Evolutionary conservation across 2,113 vertebrate genomes (phyloP).

Genomic region (Hydropotes inermis): DNA sequence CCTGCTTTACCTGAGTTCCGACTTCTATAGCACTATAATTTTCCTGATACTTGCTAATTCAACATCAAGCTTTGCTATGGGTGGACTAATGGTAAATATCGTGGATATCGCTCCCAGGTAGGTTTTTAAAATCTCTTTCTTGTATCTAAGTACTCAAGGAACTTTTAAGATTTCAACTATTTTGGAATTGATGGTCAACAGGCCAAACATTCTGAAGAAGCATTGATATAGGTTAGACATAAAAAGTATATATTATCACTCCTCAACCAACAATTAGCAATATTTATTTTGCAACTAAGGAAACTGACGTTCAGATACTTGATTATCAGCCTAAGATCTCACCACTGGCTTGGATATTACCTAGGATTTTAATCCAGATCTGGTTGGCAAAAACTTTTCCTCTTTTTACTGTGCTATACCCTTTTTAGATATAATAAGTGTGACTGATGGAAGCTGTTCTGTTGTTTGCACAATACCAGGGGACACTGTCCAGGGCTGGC

Average conservation of each 20-base stretch:
- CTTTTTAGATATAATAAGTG: neutral
- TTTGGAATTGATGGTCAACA: neutral
- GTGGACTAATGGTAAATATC: neutral
- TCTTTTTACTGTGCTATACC: neutral
- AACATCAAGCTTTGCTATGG: neutral
- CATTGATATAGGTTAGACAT: neutral
- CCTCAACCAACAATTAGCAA: neutral
- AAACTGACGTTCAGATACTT: neutral
- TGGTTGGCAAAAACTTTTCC: neutral
- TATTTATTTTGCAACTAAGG: neutral
- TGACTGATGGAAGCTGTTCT: neutral
- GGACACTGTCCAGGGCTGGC: neutral
- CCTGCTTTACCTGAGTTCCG: neutral
- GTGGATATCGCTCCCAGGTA: slow-evolving; percentile 68
- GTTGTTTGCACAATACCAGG: neutral
- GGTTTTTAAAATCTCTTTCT: neutral
- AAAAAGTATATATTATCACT: neutral
- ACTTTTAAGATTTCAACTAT: neutral
- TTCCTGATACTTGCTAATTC: slow-evolving; percentile 26
- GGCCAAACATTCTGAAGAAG: neutral
- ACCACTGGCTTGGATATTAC: neutral
- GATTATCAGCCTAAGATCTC: neutral
- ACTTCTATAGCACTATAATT: neutral
- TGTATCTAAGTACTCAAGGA: neutral
- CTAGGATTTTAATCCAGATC: neutral